Base-by-base conservation (phyloP, 2,113 vertebrate species). In the Benitochromis conjunctus region DNA sequence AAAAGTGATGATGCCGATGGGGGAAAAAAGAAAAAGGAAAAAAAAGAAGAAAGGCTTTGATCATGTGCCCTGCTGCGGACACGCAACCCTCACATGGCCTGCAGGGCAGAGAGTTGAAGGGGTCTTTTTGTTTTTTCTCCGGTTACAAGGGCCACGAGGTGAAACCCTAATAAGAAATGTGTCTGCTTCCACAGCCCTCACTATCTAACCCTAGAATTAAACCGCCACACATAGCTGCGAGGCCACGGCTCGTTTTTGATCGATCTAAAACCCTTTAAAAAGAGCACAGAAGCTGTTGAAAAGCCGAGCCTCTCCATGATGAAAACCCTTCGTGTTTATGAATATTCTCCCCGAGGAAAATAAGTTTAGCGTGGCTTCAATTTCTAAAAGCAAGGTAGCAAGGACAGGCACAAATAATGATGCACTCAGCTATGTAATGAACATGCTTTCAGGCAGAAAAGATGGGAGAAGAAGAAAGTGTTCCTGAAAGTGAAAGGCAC, bases 151-250 rank as follows among this genome's bases (percentile, higher is more conserved):
- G 77, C 55, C 80, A 66, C 0, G 3, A 64, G 87, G 80, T 86
- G 82, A 90, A 87, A 83, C 36, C 46, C 94, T 93, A 79, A 92
- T 76, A 90, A 84, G 85, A 86, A 84, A 80, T 13, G 26, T 29
- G 89, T 91, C 89, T 82, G 92, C 95, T 93, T 86, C 80, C 5
- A 64, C 24, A 79, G 79, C 36, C 48, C 55, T 60, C 19, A 71
- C 8, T 79, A 74, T 11, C 29, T 21, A 64, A 57, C 80, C 51
- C 80, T 79, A 74, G 36, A 81, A 79, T 83, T 51, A 54, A 86
- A 53, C 71, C 34, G 38, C 26, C 16, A 71, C 54, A 78, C 12
- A 8, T 14, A 12, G 55, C 31, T 41, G 31, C 46, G n/a, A 1
- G 11, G 9, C 53, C 41, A 13, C 24, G 4, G 53, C 7, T 6